A percentile compares a stretch with the other conserved stretches of the same genome.
phyloP scores from a whole-genome alignment of 2,113 vertebrate genomes.

The Corythaeola cristata region DNA sequence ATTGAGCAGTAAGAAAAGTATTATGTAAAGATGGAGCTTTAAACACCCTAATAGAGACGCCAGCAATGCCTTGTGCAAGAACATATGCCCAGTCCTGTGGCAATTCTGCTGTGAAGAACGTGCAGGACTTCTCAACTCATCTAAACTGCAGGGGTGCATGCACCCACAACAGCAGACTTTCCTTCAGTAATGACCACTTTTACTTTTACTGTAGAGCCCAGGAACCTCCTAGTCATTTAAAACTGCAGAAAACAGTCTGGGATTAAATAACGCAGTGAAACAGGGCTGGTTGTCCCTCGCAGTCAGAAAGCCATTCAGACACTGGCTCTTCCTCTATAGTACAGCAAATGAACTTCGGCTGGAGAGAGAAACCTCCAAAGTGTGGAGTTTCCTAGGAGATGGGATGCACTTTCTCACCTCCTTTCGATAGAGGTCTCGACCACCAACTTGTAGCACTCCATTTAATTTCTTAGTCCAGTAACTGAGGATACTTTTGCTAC shows the following conservation, averaged over 20 bases:
- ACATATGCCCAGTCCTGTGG: accelerated
- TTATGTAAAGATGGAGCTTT: not conserved
- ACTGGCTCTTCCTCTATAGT: not conserved
- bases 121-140: not conserved
- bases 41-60: not conserved
- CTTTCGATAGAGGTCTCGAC: not conserved
- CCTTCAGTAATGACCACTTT: not conserved
- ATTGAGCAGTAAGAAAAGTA: not conserved
- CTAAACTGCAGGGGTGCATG: not conserved
- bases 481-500: not conserved
- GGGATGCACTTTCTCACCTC: not conserved
- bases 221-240: not conserved
- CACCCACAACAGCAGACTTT: not conserved
- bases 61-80: not conserved
- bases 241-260: not conserved
- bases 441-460: not conserved
- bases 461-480: not conserved
- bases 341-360: not conserved
- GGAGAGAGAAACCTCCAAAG: not conserved
- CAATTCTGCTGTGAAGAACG: not conserved
- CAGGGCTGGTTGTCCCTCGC: not conserved
- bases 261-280: not conserved
- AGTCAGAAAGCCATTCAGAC: not conserved
- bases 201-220: not conserved
- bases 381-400: not conserved